These are phyloP conservation scores for Chloroceryle amazona DNA, from an alignment of 2,797 vertebrate genomes.

Conservation along the genomic window DNA sequence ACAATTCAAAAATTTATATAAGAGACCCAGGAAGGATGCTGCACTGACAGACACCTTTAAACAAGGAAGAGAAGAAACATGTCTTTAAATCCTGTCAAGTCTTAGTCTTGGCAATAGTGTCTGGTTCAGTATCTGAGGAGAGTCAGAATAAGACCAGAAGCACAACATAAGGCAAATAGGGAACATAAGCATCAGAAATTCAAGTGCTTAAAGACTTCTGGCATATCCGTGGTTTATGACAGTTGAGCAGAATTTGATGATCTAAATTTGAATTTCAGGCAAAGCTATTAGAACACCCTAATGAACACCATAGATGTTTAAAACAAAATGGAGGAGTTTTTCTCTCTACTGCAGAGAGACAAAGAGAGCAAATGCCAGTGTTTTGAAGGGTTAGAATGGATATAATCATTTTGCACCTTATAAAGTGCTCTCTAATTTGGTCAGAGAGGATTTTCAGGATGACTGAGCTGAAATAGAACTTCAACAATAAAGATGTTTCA, in stretches of 20 bases:
- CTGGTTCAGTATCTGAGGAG: background rate
- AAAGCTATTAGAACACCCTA: background rate
- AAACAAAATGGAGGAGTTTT: background rate
- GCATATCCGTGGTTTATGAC: background rate
- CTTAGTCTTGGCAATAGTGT: background rate
- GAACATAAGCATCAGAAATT: slow-evolving; percentile 26
- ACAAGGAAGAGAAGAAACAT: background rate
- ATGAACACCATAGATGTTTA: background rate
- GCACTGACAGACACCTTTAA: slow-evolving; percentile 12
- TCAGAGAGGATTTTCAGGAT: background rate
- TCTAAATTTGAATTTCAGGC: background rate
- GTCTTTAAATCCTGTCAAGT: slow-evolving; percentile 2
- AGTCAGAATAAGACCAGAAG: slow-evolving; percentile 47
- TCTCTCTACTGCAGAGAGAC: background rate
- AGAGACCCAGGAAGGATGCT: background rate
- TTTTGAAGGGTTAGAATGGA: background rate
- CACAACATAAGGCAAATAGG: slow-evolving; percentile 19
- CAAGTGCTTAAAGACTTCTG: background rate
- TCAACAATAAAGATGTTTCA: background rate
- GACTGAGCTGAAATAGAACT: background rate
- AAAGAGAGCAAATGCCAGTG: background rate
- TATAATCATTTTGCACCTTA: background rate
- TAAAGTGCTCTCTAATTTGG: background rate
- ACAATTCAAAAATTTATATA: slow-evolving; percentile 48
- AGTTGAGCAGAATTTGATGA: background rate